Percentiles rank a stretch among this genome's conserved stretches.
Evolutionary conservation across 2,797 vertebrate species (phyloP).

Genomic region (Neopelma chrysocephalum): DNA sequence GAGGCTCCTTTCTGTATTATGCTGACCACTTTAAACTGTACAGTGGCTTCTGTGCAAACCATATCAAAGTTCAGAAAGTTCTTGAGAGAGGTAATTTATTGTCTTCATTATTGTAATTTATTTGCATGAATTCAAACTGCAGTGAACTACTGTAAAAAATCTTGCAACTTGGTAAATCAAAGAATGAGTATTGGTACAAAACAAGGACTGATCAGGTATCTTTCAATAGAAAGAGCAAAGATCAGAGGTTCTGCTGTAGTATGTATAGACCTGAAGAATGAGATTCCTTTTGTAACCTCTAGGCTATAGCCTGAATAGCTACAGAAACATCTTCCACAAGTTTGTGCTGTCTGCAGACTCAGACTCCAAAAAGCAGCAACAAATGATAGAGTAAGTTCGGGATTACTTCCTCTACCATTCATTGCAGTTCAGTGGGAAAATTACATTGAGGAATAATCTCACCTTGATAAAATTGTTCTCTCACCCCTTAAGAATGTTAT

Average conservation of each 20-base stretch:
- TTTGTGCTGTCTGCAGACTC: not conserved
- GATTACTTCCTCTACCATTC: not conserved
- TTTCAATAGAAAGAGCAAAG: not conserved
- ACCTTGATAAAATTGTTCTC: not conserved
- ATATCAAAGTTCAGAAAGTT: conserved; percentile 98
- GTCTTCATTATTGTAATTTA: not conserved
- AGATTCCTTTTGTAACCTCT: not conserved
- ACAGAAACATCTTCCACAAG: not conserved
- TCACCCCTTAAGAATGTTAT: not conserved
- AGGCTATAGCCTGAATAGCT: not conserved
- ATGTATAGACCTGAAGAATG: not conserved
- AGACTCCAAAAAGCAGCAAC: not conserved
- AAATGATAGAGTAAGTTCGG: not conserved
- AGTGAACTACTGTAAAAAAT: not conserved
- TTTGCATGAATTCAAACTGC: not conserved
- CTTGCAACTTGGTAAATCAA: not conserved
- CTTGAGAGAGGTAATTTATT: conserved; percentile 89
- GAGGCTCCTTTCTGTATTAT: conserved; percentile 98
- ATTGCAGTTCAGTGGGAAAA: not conserved
- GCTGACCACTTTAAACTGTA: conserved; percentile 99
- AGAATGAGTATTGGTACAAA: not conserved
- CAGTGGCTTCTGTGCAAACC: conserved; percentile 97
- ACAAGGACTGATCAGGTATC: not conserved
- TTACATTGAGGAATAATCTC: not conserved
- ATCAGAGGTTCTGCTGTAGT: not conserved